Conservation (phyloP, 2,797 vertebrate species). For the Bucorvus abyssinicus region DNA sequence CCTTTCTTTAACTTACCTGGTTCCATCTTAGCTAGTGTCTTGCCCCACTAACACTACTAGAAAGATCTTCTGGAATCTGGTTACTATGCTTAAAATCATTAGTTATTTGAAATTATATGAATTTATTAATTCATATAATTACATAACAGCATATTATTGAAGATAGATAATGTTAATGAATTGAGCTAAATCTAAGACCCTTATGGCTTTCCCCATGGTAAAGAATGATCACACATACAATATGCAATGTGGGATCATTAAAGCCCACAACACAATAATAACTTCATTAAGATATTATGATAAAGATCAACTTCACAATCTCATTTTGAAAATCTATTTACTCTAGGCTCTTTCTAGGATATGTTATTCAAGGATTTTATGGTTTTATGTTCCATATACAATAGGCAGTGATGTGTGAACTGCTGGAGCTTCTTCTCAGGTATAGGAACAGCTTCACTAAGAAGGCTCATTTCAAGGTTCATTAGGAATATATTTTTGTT, state of each 20-base stretch:
- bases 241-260: not conserved
- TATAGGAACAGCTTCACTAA: conserved; percentile 15
- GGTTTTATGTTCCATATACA: conserved; percentile 8
- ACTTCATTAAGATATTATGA: conserved; percentile 18
- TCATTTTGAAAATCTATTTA: conserved; percentile 54
- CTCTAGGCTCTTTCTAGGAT: not conserved
- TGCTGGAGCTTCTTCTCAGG: conserved; percentile 28
- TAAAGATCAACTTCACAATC: conserved; percentile 34
- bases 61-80: not conserved
- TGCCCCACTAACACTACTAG: not conserved
- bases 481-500: conserved; percentile 60
- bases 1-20: not conserved
- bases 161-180: not conserved
- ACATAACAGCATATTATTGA: not conserved
- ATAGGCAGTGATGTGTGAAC: conserved; percentile 31
- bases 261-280: not conserved
- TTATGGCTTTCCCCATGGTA: not conserved
- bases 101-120: not conserved
- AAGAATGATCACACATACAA: not conserved
- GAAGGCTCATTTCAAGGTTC: conserved; percentile 38
- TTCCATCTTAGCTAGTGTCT: not conserved
- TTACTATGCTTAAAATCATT: not conserved
- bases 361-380: conserved; percentile 12
- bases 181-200: not conserved
- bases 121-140: not conserved